A percentile compares a stretch with the other conserved stretches of the same genome.
Conservation (phyloP, 2,113 vertebrate genomes). For the Thinocorus orbignyianus region DNA sequence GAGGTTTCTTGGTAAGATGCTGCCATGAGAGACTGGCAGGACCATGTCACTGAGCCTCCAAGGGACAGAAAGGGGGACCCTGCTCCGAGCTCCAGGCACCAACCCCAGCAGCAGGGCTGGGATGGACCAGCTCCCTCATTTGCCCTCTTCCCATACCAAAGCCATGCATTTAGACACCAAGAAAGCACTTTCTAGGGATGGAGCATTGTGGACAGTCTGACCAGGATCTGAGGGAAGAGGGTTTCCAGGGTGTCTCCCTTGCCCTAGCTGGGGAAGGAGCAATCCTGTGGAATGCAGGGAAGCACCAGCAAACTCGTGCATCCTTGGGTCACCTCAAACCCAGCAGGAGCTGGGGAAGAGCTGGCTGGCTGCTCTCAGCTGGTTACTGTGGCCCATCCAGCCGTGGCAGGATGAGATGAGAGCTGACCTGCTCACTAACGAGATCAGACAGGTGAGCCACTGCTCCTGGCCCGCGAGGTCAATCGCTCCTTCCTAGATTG, state of each 20-base stretch:
- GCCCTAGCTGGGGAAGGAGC: not conserved
- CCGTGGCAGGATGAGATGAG: not conserved
- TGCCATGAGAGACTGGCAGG: not conserved
- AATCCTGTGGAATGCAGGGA: not conserved
- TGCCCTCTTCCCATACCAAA: not conserved
- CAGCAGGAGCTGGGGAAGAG: not conserved
- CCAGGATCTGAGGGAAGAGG: not conserved
- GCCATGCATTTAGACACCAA: accelerated
- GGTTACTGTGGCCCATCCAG: not conserved
- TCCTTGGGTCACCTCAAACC: not conserved
- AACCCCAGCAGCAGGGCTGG: not conserved
- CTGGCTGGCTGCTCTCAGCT: not conserved
- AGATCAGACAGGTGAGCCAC: not conserved
- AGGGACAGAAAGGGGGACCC: not conserved
- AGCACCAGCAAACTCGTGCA: accelerated
- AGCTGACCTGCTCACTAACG: not conserved
- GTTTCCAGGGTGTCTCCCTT: not conserved
- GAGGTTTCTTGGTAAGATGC: not conserved
- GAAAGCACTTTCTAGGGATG: not conserved
- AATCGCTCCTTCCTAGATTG: conserved; percentile 37
- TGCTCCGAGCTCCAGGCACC: not conserved
- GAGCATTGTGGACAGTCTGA: not conserved
- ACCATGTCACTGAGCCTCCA: not conserved
- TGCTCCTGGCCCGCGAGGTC: not conserved
- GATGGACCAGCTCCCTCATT: not conserved